phyloP scores from a whole-genome alignment of 2,888 invertebrate species.

The Molanna angustata region DNA sequence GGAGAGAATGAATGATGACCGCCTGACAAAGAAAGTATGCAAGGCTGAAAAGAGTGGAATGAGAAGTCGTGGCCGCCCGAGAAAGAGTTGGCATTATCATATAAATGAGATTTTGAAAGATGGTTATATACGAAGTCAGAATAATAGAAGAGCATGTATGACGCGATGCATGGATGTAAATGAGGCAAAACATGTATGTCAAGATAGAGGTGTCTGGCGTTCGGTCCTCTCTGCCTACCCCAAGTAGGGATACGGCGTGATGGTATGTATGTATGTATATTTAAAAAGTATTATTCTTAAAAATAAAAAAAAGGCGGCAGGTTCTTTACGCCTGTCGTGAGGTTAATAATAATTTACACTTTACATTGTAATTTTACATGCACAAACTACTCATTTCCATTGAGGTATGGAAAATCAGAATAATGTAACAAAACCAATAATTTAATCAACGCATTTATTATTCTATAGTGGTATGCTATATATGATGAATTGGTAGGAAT shows the following conservation, averaged over 20 bases:
- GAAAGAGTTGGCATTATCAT: not conserved
- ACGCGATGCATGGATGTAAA: not conserved
- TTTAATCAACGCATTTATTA: too few relatives aligned
- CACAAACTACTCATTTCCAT: too few relatives aligned
- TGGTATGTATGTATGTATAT: too few relatives aligned
- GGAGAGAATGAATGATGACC: not conserved
- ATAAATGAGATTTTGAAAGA: not conserved
- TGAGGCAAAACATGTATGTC: not conserved
- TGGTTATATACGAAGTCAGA: not conserved
- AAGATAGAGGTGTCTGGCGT: not conserved
- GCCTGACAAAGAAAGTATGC: not conserved
- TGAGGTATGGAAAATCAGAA: too few relatives aligned
- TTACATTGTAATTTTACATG: too few relatives aligned
- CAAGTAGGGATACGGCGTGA: not conserved
- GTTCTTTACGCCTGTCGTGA: too few relatives aligned
- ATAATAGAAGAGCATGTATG: not conserved
- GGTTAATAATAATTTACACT: too few relatives aligned
- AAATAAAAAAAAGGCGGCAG: too few relatives aligned
- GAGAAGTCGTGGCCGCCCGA: not conserved
- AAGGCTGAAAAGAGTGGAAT: not conserved
- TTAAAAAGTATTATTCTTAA: too few relatives aligned
- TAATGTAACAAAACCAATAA: too few relatives aligned
- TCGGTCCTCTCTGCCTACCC: slow-evolving; percentile 1
- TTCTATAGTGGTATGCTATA: too few relatives aligned
- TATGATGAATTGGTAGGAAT: too few relatives aligned